Conservation (phyloP, 2,113 vertebrate species). For the Hippopotamus amphibius region DNA sequence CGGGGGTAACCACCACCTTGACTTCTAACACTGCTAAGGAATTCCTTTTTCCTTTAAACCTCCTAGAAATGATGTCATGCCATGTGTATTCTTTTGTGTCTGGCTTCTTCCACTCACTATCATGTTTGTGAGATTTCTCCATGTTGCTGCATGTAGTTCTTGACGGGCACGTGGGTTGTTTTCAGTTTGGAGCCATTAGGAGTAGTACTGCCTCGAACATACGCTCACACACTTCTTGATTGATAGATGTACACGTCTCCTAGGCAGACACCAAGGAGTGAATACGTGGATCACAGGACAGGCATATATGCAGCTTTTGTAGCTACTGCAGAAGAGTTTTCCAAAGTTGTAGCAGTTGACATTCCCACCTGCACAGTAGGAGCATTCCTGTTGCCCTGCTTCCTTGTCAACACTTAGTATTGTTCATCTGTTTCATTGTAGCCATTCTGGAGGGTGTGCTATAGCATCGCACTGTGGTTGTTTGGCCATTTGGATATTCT, state of each 20-base stretch:
- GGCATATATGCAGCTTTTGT: background rate
- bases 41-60: background rate
- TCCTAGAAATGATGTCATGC: background rate
- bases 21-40: background rate
- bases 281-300: too few species aligned
- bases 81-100: background rate
- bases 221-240: background rate
- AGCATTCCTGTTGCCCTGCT: background rate
- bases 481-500: background rate
- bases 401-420: background rate
- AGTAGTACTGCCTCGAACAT: rapidly evolving
- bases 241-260: background rate
- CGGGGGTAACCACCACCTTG: background rate
- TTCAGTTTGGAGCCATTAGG: background rate
- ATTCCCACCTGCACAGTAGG: too few species aligned
- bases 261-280: background rate
- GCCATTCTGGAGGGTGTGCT: background rate
- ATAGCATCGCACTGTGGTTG: rapidly evolving
- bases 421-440: background rate
- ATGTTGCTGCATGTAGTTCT: rapidly evolving
- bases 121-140: rapidly evolving
- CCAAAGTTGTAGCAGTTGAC: background rate
- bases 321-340: background rate
- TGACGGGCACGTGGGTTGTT: background rate
- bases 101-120: too few species aligned